phyloP scores from a whole-genome alignment of 92 coral and sea anemone species.

The Palythoa grandis region DNA sequence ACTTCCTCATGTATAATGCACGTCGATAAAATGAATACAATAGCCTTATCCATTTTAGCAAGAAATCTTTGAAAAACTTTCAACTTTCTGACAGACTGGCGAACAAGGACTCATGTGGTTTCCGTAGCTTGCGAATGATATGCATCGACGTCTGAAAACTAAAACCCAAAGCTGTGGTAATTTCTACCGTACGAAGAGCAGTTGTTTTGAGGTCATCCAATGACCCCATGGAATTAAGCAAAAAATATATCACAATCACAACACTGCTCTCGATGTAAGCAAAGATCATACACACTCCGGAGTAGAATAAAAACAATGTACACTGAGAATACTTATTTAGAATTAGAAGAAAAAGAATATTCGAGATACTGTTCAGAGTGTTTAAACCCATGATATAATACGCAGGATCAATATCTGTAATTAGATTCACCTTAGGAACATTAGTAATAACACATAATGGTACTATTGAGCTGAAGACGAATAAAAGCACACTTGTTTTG shows the following conservation, averaged over 20 bases:
- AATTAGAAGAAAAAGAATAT: conserved; percentile 37
- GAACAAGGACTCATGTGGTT: conserved; percentile 45
- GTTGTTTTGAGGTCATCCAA: conserved; percentile 37
- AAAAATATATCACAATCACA: conserved; percentile 32
- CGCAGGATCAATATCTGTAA: neutral
- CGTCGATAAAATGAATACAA: no score
- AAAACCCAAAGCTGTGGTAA: conserved; percentile 32
- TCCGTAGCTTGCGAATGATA: conserved; percentile 40
- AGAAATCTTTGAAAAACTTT: no score
- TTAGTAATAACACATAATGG: neutral
- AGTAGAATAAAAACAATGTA: conserved; percentile 48
- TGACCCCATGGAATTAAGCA: conserved; percentile 33
- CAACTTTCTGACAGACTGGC: neutral
- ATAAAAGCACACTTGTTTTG: conserved; percentile 34
- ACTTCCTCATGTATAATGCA: no score
- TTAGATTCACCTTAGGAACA: no score
- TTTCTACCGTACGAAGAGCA: conserved; percentile 52
- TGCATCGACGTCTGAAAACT: conserved; percentile 53
- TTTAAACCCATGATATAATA: neutral
- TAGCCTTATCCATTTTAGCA: no score
- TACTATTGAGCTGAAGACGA: conserved; percentile 11
- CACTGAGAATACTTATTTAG: conserved; percentile 40
- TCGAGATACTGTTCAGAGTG: conserved; percentile 18
- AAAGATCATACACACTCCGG: conserved; percentile 48
- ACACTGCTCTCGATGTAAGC: conserved; percentile 54